Base-by-base conservation (phyloP, 1,140 invertebrate genomes). In the Phocides pigmalion region DNA sequence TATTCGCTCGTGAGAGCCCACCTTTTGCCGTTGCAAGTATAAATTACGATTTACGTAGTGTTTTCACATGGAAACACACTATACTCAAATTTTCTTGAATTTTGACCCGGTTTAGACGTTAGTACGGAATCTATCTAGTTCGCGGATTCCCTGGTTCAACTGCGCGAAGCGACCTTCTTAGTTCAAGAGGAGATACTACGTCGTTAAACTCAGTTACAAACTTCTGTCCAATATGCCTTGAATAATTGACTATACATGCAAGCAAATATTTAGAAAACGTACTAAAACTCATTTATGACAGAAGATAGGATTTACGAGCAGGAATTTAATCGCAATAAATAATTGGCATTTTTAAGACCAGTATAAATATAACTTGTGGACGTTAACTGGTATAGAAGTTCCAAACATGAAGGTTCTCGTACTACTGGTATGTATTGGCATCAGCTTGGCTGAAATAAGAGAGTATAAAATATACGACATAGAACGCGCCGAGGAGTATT, bases 1-100 rank as follows among this genome's bases (percentile, higher is more conserved):
- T 84, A 79, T 76, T 61, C 64, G 66, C 65, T 74, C 70, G 70
- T 76, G 72, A 78, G 76, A 81, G 51, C 41, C 62, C 65, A 51
- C 41, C 68, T 70, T 62, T 66, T n/a, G n/a, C n/a, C n/a, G n/a
- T 14, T n/a, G n/a, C 35, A 39, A 39, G 35, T 39, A n/a, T 14
- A 12, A n/a, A n/a, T n/a, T n/a, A n/a, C 3, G 3, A 14, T 39
- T 1, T 35, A 35, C 1, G 9, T 28, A 4, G 25, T 8, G 25
- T 28, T 28, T 22, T 22, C 20, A 22, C 2, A 22, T 22, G 2
- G 20, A 2, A 22, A 22, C 20, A 22, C n/a, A n/a, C n/a, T n/a
- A n/a, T n/a, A n/a, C n/a, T 22, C 2, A 3, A 22, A 3, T 3
- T 2, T 22, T 5, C 20, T 22, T 22, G 2, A 22, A 22, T 22